Conservation (phyloP, 2,888 invertebrate species). For the Zele albiditarsus region DNA sequence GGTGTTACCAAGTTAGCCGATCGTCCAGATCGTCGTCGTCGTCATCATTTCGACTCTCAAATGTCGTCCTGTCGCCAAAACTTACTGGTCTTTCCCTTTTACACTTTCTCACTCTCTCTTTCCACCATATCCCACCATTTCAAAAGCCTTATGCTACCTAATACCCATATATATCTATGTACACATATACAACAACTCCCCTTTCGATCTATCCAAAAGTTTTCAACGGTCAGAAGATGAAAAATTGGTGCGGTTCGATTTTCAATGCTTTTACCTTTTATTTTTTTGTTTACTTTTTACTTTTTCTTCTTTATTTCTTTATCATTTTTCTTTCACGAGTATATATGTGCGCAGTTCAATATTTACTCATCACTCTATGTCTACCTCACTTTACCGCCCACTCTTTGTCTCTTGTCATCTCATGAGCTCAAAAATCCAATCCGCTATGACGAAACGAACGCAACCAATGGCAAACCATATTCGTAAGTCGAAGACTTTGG, state of each 20-base stretch:
- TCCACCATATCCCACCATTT: not conserved
- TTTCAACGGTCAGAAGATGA: slow-evolving; percentile 45
- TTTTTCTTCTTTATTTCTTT: slow-evolving; percentile 26
- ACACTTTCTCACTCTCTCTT: not conserved
- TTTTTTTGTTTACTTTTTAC: slow-evolving; percentile 16
- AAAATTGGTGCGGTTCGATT: slow-evolving; percentile 45
- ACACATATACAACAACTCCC: not conserved
- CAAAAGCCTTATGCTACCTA: slow-evolving; percentile 13
- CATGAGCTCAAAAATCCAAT: not conserved
- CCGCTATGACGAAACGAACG: slow-evolving; percentile 6
- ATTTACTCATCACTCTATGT: slow-evolving; percentile 2
- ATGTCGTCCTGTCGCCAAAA: not conserved
- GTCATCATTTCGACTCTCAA: slow-evolving; percentile 1
- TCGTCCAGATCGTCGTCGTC: slow-evolving; percentile 1
- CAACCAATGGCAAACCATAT: slow-evolving; percentile 25
- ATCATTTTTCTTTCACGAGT: slow-evolving; percentile 9
- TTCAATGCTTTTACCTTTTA: slow-evolving; percentile 36
- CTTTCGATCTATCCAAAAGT: slow-evolving; percentile 21
- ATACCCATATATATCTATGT: slow-evolving; percentile 5
- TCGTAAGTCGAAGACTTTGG: slow-evolving; percentile 22
- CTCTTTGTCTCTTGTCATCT: slow-evolving; percentile 24
- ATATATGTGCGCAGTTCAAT: slow-evolving; percentile 22
- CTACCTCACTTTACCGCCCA: not conserved
- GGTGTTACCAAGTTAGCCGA: not conserved
- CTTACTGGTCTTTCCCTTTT: not conserved